Base-by-base conservation (phyloP, 1,140 invertebrate genomes). In the Glossosoma conforme region DNA sequence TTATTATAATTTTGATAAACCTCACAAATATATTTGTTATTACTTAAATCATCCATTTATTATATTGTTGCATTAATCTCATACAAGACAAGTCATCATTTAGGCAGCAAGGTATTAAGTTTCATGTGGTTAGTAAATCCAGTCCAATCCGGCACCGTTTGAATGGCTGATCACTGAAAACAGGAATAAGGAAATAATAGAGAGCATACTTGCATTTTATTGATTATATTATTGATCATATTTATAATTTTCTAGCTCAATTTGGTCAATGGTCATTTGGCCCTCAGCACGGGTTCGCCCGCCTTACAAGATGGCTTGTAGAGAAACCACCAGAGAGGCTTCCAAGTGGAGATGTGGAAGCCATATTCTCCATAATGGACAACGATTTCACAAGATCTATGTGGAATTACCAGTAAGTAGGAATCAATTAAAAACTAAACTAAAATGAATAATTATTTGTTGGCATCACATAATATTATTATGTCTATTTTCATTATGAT, bases 211-310 rank as follows among this genome's bases (percentile, higher is more conserved):
- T n/a, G n/a, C 1, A 42, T 8, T 21, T 14, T 21, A 15, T n/a
- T 36, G 9, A 9, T 36, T 36, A 2, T 36, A 36, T n/a, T 6
- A 45, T 5, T 3, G 6, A 33, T 45, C 25, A 45, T 33, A 19
- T 17, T 9, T 41, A 14, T 44, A n/a, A 19, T 20, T 61, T 70
- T 74, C 14, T 72, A 95, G 92, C 93, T 62, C 91, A 95, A 79
- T 96, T 96, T 73, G 93, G 93, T 48, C 80, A 87, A 51, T 96
- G 91, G 91, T 85, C 85, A 37, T 90, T 86, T 67, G 92, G 92
- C 3, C 93, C 93, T 10, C 90, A 93, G 61, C 92, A 97, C 75
- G 93, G 93, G 37, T 97, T 97, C 78, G 93, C 92, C 28, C 80
- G 92, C 62, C 87, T 94, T 61, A 83, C 87, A 37, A 81, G 87